phyloP scores from a whole-genome alignment of 2,888 invertebrate genomes.

The Cosmia pyralina region DNA sequence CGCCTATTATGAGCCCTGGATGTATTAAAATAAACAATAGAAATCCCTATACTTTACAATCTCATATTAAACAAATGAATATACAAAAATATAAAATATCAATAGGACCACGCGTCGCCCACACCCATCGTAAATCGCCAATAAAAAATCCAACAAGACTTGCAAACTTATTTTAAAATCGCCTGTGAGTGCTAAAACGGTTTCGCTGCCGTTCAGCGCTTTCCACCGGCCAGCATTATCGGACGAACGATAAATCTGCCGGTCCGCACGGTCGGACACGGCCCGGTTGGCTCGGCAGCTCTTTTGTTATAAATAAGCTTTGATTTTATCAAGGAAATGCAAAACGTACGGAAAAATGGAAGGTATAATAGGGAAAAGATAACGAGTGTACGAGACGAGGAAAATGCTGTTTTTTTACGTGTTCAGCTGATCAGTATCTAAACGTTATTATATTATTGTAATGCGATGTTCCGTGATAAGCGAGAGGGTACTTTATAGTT shows the following conservation, averaged over 20 bases:
- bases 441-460: conserved; percentile 36
- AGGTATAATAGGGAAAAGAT: conserved; percentile 23
- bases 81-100: too few species aligned
- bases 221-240: conserved; percentile 35
- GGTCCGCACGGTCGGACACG: conserved; percentile 53
- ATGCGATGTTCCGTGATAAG: conserved; percentile 21
- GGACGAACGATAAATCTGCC: conserved; percentile 53
- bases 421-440: conserved; percentile 31
- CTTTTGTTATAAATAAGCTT: conserved; percentile 44
- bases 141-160: conserved; percentile 16
- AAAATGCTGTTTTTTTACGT: conserved; percentile 13
- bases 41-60: too few species aligned
- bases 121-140: conserved; percentile 25
- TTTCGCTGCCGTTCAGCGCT: conserved; percentile 38
- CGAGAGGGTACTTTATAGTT: background rate
- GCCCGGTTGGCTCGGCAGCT: conserved; percentile 18
- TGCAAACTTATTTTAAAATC: conserved; percentile 42
- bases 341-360: conserved; percentile 46
- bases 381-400: conserved; percentile 22
- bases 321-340: conserved; percentile 58
- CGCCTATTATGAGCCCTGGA: too few species aligned
- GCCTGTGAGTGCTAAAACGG: conserved; percentile 44
- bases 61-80: too few species aligned
- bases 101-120: too few species aligned
- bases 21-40: too few species aligned